Base-by-base conservation (phyloP, 1,140 invertebrate genomes). In the Odontomachus brunneus region DNA sequence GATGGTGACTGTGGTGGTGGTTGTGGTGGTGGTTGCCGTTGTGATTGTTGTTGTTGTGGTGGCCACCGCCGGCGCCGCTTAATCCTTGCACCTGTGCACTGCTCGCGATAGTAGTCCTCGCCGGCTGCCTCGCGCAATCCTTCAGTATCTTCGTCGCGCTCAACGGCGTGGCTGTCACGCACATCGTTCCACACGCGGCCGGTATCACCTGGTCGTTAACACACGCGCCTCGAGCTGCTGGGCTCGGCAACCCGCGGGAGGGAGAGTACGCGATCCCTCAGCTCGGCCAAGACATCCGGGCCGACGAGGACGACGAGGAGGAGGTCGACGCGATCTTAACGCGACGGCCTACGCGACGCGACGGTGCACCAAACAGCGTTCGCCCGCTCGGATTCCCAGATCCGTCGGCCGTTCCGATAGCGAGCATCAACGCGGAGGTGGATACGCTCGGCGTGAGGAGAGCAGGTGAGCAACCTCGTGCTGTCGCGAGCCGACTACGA, bases 101-200 rank as follows among this genome's bases (percentile, higher is more conserved):
- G 55, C 83, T 90, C 67, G 90, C 85, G 55, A 91, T 88, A 69
- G 84, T 88, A 85, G 91, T 92, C 83, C 90, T 90, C 17, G 88
- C 84, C 82, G 84, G 88, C 49, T 80, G 84, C 65, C 84, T 90
- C 29, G 82, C 83, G 55, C 67, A 89, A 91, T 94, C 92, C 90
- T 93, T 93, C 15, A 93, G 88, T 85, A 93, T 93, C 91, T 93
- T 94, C 15, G 85, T 91, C 72, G 92, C 92, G 88, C 91, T 92
- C 2, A 93, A 81, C 81, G 92, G 92, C 91, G 91, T 91, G 69
- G 88, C 88, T 76, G 92, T 92, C 80, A 93, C 91, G 90, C 93
- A 94, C 93, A 94, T 93, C 89, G 90, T 93, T 78, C 81, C 85
- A 81, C 67, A 72, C 65, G 75, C 11, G 22, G 49, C 49, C 7